Base-by-base conservation (phyloP, 2,113 vertebrate species). In the Myiopsitta monachus region DNA sequence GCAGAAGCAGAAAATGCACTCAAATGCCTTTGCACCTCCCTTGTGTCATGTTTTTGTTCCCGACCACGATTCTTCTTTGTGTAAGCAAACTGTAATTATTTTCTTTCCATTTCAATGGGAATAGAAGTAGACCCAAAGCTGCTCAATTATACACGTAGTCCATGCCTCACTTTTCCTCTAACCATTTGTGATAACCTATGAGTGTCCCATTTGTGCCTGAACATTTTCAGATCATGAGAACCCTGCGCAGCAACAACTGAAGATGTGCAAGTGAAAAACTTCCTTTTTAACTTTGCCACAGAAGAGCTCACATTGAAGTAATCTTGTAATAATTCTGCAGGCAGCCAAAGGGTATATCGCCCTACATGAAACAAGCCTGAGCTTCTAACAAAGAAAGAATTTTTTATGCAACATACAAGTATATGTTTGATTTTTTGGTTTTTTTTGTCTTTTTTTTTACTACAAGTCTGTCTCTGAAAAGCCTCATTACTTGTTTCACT, bases 41-140 rank as follows among this genome's bases (percentile, higher is more conserved):
- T 47, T 43, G 57, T 52, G 55, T 36, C 52, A 62, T n/a, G 68
- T 11, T 68, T 26, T 18, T 86, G 44, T 5, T 93, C 76, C 73
- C 41, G 72, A 55, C 57, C 0, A 1, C 21, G 54, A 93, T 64
- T 64, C 69, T 88, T 92, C 79, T 82, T 69, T 81, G 57, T 78
- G 76, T 84, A 92, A 83, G 86, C 76, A 93, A 95, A 87, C 30
- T 39, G 52, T 64, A 88, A 90, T 87, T 94, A 73, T 86, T 96
- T 90, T 63, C 38, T 83, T 88, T 38, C 33, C 52, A 24, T 68
- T 92, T 88, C 67, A 72, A 0, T 1, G 14, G 88, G 43, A 83
- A 81, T 1, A 92, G 46, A 77, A 92, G 43, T 44, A 78, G 47
- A 90, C 52, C 22, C 88, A 82, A 81, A 92, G 41, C 55, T 78